Percentiles rank a stretch among this genome's conserved stretches.
phyloP scores from a whole-genome alignment of 2,797 vertebrate genomes.

The Phalloptychus januarius region DNA sequence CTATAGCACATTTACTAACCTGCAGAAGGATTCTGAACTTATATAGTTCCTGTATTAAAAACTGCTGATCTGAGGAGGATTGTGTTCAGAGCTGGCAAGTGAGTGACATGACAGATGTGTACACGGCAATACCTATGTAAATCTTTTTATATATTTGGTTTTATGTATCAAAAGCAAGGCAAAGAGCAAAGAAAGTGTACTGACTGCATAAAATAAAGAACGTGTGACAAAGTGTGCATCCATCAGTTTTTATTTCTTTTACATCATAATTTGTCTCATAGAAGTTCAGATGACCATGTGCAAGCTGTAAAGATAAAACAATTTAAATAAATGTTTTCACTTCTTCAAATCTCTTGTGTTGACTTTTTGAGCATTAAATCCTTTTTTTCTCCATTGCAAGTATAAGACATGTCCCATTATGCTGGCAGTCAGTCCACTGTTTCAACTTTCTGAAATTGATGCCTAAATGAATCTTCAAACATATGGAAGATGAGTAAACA shows the following conservation, averaged over 20 bases:
- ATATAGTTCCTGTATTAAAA: conserved; percentile 76
- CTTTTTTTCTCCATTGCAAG: neutral
- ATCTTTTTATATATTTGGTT: conserved; percentile 64
- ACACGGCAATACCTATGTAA: conserved; percentile 68
- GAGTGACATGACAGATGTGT: conserved; percentile 45
- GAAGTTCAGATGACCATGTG: conserved; percentile 11
- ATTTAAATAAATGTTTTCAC: neutral
- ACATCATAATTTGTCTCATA: conserved; percentile 30
- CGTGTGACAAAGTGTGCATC: conserved; percentile 1
- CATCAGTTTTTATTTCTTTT: conserved; percentile 20
- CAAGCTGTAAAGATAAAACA: conserved; percentile 14
- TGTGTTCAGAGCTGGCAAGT: conserved; percentile 33
- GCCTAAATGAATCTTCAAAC: neutral
- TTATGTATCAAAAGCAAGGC: conserved; percentile 52
- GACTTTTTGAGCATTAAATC: conserved; percentile 1
- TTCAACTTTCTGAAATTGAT: neutral
- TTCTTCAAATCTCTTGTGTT: neutral
- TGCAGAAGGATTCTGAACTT: conserved; percentile 60
- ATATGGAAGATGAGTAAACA: conserved; percentile 20
- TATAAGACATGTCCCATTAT: neutral
- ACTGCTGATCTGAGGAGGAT: conserved; percentile 66
- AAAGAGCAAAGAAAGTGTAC: conserved; percentile 7
- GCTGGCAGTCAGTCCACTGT: neutral
- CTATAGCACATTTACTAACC: conserved; percentile 45
- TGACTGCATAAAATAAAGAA: conserved; percentile 17